phyloP scores from a whole-genome alignment of 2,888 invertebrate species.

The Megalurothrips usitatus region DNA sequence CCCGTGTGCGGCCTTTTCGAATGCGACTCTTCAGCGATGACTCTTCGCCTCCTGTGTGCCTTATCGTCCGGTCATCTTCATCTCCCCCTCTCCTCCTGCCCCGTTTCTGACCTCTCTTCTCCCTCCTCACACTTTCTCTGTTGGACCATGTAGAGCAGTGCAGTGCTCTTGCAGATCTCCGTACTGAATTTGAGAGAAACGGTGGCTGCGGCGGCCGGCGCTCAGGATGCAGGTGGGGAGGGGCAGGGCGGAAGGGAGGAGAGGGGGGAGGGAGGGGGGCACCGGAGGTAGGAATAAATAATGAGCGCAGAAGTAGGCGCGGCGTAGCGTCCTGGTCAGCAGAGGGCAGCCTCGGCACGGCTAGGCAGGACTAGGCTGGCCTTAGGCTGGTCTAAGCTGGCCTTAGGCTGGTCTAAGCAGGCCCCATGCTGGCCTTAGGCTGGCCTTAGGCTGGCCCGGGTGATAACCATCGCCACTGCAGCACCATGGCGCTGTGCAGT shows the following conservation, averaged over 20 bases:
- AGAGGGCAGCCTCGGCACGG: neutral
- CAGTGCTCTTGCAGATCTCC: neutral
- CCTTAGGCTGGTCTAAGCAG: neutral
- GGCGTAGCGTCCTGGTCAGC: neutral
- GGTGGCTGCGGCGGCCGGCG: neutral
- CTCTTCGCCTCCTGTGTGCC: too few species aligned
- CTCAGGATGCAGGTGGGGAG: neutral
- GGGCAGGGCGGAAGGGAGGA: neutral
- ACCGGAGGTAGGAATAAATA: neutral
- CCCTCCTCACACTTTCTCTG: too few species aligned
- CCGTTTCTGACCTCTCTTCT: too few species aligned
- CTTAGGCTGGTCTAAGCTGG: too few species aligned
- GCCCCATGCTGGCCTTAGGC: too few species aligned
- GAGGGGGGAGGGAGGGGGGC: neutral
- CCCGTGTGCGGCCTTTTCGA: neutral
- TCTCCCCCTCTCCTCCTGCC: too few species aligned
- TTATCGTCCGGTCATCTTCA: too few species aligned
- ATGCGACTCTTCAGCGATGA: too few species aligned
- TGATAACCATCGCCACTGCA: too few species aligned
- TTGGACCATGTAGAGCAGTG: neutral
- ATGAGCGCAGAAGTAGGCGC: slow-evolving; percentile 5
- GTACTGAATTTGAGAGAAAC: slow-evolving; percentile 2
- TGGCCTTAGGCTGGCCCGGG: too few species aligned
- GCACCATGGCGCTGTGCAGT: too few species aligned
- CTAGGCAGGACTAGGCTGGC: too few species aligned